Evolutionary conservation across 2,888 invertebrate species (phyloP).

Genomic region (Caenorhabditis sp.): DNA sequence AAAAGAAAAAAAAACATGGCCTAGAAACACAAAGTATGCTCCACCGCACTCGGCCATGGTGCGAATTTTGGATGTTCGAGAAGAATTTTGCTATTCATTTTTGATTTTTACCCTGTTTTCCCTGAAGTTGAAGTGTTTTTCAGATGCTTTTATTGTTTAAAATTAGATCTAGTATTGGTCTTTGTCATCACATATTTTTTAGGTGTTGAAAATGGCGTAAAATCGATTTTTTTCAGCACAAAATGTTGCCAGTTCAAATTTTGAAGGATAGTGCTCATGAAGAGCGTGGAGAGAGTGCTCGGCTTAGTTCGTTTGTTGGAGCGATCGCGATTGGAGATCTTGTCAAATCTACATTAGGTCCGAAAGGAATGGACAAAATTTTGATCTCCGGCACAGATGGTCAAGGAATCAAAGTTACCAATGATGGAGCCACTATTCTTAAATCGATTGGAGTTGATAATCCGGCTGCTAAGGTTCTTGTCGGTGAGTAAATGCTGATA

Average conservation of each 20-base stretch:
- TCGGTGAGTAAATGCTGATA: constrained; percentile 72
- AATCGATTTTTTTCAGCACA: no score
- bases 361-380: constrained; percentile 90
- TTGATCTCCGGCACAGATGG: constrained; percentile 71
- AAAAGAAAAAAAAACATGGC: constrained; percentile 2
- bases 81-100: constrained; percentile 15
- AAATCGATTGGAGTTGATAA: constrained; percentile 96
- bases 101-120: not conserved
- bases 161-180: no score
- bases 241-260: constrained; percentile 78
- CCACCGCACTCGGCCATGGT: constrained; percentile 11
- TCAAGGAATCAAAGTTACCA: constrained; percentile 86
- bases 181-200: no score
- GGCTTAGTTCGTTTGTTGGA: constrained; percentile 95
- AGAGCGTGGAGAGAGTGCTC: constrained; percentile 95
- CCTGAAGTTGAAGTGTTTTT: no score
- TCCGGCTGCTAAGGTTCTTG: constrained; percentile 96
- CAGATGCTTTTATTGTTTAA: no score
- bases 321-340: constrained; percentile 98
- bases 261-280: constrained; percentile 95
- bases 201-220: no score
- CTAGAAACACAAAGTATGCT: constrained; percentile 7
- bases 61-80: constrained; percentile 28
- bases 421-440: constrained; percentile 98
- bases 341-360: constrained; percentile 95